phyloP scores from a whole-genome alignment of 2,888 invertebrate species.

The Leptopilina myrica region DNA sequence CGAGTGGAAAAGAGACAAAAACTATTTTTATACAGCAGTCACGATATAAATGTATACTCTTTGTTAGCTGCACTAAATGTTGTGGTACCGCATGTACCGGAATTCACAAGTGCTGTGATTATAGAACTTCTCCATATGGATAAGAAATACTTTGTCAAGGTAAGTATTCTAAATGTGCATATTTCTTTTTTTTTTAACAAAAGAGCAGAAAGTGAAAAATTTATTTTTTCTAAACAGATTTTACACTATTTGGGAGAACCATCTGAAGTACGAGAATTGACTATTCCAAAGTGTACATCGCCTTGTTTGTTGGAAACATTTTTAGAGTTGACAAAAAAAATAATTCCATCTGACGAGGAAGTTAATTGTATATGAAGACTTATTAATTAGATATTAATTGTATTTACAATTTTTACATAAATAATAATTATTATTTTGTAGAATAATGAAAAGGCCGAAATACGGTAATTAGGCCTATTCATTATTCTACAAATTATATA shows the following conservation, averaged over 20 bases:
- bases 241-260: constrained; percentile 16
- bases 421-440: no score
- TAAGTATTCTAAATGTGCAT: no score
- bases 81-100: constrained; percentile 67
- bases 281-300: constrained; percentile 77
- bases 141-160: no score
- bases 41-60: constrained; percentile 69
- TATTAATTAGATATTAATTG: not conserved
- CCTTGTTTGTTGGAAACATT: constrained; percentile 79
- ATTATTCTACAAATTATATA: no score
- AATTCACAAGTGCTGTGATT: constrained; percentile 66
- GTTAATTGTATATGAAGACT: constrained; percentile 41
- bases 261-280: not conserved
- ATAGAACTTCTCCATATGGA: constrained; percentile 61
- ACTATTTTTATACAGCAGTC: constrained; percentile 68
- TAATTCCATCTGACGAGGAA: constrained; percentile 76
- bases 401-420: no score
- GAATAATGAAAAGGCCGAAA: no score
- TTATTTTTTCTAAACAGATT: not conserved
- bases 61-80: constrained; percentile 65
- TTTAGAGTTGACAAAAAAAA: constrained; percentile 75
- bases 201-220: not conserved
- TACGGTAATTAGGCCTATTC: no score
- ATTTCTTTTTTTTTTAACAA: no score
- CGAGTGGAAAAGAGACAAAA: constrained; percentile 69